Conservation (phyloP, 2,113 vertebrate species). For the Carassius auratus region DNA sequence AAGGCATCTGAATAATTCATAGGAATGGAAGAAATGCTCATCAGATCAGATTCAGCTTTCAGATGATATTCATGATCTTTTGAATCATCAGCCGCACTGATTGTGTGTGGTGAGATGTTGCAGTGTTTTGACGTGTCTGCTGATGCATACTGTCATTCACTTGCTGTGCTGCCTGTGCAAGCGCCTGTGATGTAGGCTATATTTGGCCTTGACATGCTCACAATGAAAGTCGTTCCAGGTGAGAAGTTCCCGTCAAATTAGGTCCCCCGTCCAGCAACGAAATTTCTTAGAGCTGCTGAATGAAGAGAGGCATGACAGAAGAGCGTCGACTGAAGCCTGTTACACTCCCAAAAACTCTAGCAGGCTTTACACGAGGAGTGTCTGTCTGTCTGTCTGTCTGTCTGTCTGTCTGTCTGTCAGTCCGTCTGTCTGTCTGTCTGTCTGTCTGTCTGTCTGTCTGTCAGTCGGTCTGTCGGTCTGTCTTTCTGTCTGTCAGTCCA, state of each 20-base stretch:
- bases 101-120: background rate
- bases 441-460: too few species aligned
- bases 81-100: background rate
- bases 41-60: background rate
- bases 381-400: too few species aligned
- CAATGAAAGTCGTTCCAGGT: background rate
- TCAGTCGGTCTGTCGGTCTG: too few species aligned
- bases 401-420: background rate
- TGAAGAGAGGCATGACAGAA: too few species aligned
- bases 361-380: too few species aligned
- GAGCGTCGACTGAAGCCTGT: background rate
- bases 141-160: background rate
- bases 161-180: background rate
- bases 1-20: background rate
- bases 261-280: background rate
- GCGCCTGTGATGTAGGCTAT: background rate
- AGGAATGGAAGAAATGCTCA: background rate
- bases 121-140: background rate
- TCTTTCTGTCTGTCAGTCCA: too few species aligned
- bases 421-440: too few species aligned
- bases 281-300: background rate
- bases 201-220: background rate
- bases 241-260: background rate
- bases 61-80: background rate
- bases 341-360: background rate